A percentile compares a stretch with the other conserved stretches of the same genome.
phyloP scores from a whole-genome alignment of 2,888 invertebrate genomes.

The Nineta flava region DNA sequence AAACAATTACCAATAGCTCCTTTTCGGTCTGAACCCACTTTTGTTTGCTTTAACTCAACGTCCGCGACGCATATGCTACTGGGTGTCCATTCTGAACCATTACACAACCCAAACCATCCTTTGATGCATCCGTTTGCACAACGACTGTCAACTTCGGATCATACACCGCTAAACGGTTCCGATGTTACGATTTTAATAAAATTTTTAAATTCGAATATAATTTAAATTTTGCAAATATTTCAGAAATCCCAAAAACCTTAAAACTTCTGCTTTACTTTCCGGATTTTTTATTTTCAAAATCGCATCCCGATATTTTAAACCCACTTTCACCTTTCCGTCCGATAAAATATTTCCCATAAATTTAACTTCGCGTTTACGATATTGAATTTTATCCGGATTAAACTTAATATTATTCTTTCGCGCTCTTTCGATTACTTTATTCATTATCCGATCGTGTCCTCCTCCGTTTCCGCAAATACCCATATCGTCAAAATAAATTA shows the following conservation, averaged over 20 bases:
- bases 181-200: not conserved
- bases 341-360: conserved; percentile 4
- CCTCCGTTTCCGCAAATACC: conserved; percentile 8
- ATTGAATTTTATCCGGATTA: conserved; percentile 5
- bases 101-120: not conserved
- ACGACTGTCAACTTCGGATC: not conserved
- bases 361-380: not conserved
- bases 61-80: no score
- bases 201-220: not conserved
- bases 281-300: conserved; percentile 1
- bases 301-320: not conserved
- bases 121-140: not conserved
- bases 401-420: conserved; percentile 4
- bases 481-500: conserved; percentile 2
- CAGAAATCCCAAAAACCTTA: conserved; percentile 1
- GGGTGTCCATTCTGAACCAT: no score
- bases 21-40: conserved; percentile 5
- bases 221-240: conserved; percentile 2
- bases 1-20: conserved; percentile 11
- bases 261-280: not conserved
- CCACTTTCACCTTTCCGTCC: not conserved
- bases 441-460: conserved; percentile 13
- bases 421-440: conserved; percentile 9
- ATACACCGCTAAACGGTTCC: conserved; percentile 1
- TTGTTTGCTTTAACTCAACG: not conserved